These are phyloP conservation scores for Ptilodon capucinus DNA, from an alignment of 2,888 invertebrate species.

Conservation along the genomic window DNA sequence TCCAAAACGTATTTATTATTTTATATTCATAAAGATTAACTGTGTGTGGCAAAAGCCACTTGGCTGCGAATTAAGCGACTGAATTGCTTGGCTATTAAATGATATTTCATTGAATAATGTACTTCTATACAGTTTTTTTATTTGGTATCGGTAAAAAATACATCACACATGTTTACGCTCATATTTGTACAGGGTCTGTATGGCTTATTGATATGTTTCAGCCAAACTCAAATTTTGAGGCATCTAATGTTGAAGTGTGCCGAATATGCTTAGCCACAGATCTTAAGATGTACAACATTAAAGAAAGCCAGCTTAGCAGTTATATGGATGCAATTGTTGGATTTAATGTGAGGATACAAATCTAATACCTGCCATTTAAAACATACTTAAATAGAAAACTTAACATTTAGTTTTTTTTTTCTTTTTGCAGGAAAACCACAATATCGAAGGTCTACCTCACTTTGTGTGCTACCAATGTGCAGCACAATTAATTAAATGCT, in stretches of 20 bases:
- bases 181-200: not conserved
- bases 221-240: constrained; percentile 40
- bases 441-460: constrained; percentile 40
- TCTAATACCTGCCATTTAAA: not conserved
- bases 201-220: constrained; percentile 9
- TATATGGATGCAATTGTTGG: constrained; percentile 26
- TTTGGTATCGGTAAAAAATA: too few relatives aligned
- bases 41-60: too few relatives aligned
- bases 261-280: constrained; percentile 39
- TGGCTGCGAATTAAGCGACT: too few relatives aligned
- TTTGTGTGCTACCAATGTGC: constrained; percentile 44
- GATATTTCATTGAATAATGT: too few relatives aligned
- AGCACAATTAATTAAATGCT: constrained; percentile 30
- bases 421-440: constrained; percentile 25
- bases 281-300: constrained; percentile 31
- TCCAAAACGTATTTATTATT: too few relatives aligned
- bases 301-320: constrained; percentile 21
- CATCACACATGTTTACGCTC: too few relatives aligned
- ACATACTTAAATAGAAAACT: not conserved
- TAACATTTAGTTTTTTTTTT: too few relatives aligned
- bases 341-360: constrained; percentile 11
- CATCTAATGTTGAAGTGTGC: constrained; percentile 37
- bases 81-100: too few relatives aligned
- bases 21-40: too few relatives aligned
- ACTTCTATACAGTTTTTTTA: too few relatives aligned